phyloP scores from a whole-genome alignment of 2,888 invertebrate genomes.

The Malachius bipustulatus region DNA sequence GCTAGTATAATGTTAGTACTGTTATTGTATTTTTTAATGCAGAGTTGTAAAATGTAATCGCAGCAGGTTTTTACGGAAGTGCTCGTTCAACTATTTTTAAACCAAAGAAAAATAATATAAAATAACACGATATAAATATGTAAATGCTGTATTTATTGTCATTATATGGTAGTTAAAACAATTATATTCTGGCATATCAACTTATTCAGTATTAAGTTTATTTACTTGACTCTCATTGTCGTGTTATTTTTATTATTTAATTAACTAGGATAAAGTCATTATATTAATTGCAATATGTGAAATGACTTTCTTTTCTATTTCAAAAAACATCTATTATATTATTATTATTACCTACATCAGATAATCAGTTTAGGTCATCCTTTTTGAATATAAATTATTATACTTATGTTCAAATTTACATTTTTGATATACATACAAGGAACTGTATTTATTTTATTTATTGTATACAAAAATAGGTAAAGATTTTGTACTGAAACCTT shows the following conservation, averaged over 20 bases:
- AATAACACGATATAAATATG: constrained; percentile 3
- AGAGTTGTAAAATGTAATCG: constrained; percentile 22
- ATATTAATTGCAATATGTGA: too few species aligned
- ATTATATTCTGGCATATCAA: constrained; percentile 6
- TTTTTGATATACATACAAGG: too few species aligned
- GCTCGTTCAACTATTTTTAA: constrained; percentile 30
- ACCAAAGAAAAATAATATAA: constrained; percentile 28
- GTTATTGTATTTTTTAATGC: constrained; percentile 24
- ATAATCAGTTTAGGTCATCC: too few species aligned
- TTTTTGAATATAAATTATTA: too few species aligned
- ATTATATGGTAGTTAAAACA: constrained; percentile 11
- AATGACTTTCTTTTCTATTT: too few species aligned
- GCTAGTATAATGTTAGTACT: constrained; percentile 24
- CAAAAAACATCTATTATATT: too few species aligned
- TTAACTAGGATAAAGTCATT: too few species aligned
- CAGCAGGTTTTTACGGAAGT: constrained; percentile 23
- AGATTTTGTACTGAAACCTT: too few species aligned
- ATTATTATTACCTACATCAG: too few species aligned
- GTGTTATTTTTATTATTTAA: constrained; percentile 9
- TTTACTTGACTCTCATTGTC: constrained; percentile 7
- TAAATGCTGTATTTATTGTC: background rate
- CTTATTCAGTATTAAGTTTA: constrained; percentile 12
- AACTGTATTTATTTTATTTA: too few species aligned
- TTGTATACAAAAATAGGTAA: too few species aligned
- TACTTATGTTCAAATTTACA: too few species aligned